A percentile compares a stretch with the other conserved stretches of the same genome.
phyloP scores from a whole-genome alignment of 2,797 vertebrate species.

The Bufotes viridis region DNA sequence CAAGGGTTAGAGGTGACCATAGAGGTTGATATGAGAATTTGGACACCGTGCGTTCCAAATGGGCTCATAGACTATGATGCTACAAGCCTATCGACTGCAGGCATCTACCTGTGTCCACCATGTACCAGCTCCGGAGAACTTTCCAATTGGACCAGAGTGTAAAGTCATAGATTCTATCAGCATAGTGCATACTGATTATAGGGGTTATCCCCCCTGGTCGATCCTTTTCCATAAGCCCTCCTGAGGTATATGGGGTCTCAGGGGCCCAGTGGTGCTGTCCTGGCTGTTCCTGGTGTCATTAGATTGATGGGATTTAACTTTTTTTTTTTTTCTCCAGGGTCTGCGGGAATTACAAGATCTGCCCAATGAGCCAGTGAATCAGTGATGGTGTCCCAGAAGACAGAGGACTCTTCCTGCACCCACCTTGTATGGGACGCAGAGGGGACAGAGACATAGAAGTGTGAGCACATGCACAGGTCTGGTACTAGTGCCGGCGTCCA shows the following conservation, averaged over 20 bases:
- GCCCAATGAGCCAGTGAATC: constrained; percentile 2
- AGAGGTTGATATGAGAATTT: neutral
- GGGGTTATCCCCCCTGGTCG: no score
- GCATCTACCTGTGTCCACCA: neutral
- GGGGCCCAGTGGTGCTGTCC: neutral
- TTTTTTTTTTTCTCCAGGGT: neutral
- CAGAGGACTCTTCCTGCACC: neutral
- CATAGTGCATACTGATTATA: no score
- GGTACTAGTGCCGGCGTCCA: neutral
- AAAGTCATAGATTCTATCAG: no score
- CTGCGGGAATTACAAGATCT: constrained; percentile 49
- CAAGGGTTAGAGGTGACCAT: neutral
- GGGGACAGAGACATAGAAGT: neutral
- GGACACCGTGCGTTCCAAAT: neutral
- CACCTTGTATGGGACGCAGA: no score
- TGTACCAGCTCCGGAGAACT: no score
- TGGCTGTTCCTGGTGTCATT: neutral
- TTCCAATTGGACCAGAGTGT: no score
- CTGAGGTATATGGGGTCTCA: no score
- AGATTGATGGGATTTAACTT: neutral
- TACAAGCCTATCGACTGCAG: no score
- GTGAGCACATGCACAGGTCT: neutral
- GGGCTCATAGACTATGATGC: no score
- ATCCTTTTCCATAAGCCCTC: neutral
- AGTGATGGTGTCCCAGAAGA: no score